Percentiles rank a stretch among this genome's conserved stretches.
These are phyloP conservation scores for Amazona vittata DNA, from an alignment of 2,113 vertebrate genomes.

Conservation along the genomic window DNA sequence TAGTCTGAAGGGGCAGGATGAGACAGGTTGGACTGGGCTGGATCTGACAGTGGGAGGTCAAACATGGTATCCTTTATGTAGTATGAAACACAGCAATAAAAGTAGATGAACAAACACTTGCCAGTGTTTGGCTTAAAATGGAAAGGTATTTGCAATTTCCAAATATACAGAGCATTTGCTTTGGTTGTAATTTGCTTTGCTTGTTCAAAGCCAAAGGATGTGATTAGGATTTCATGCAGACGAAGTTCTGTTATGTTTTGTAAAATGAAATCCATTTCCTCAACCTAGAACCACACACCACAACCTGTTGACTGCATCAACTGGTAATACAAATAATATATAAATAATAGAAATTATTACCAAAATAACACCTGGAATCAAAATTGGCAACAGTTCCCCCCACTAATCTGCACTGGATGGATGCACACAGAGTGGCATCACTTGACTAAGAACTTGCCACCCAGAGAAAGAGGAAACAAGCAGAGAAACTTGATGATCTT, in stretches of 20 bases:
- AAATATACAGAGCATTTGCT: background rate
- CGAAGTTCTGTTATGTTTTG: background rate
- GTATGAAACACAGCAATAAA: background rate
- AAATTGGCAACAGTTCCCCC: background rate
- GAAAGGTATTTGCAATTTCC: background rate
- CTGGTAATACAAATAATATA: background rate
- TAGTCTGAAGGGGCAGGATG: background rate
- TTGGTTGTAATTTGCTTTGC: conserved; percentile 5
- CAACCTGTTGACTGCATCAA: background rate
- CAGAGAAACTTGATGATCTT: background rate
- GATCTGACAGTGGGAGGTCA: background rate
- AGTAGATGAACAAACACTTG: background rate
- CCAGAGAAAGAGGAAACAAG: background rate
- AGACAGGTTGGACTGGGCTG: background rate
- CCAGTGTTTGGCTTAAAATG: background rate
- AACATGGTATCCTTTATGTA: background rate
- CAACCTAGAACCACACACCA: background rate
- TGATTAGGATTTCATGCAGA: conserved; percentile 13
- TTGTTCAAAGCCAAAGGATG: conserved; percentile 27
- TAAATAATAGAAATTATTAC: background rate
- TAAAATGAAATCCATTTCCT: background rate
- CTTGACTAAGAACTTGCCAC: background rate
- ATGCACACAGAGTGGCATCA: background rate
- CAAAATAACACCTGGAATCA: background rate
- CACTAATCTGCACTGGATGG: background rate